These are phyloP conservation scores for Ypsolopha sequella DNA, from an alignment of 2,888 invertebrate genomes.

Conservation along the genomic window DNA sequence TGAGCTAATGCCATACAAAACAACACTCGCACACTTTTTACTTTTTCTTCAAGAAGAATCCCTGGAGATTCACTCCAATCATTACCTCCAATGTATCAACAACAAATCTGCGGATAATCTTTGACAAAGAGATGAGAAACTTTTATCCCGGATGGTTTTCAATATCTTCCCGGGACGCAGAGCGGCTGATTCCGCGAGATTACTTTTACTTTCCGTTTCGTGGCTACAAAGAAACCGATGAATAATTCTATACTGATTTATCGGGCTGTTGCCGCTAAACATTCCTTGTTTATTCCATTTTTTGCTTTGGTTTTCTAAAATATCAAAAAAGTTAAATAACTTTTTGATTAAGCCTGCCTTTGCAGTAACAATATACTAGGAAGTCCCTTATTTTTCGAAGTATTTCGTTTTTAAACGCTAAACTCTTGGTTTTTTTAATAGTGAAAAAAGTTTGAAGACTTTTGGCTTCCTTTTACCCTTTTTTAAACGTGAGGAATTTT, in stretches of 20 bases:
- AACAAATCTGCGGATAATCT: conserved; percentile 26
- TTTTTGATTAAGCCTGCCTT: no score
- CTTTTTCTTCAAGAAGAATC: not conserved
- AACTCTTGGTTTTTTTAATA: no score
- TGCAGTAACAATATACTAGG: no score
- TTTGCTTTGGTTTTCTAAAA: not conserved
- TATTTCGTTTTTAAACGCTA: no score
- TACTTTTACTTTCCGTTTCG: conserved; percentile 24
- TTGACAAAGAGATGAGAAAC: conserved; percentile 33
- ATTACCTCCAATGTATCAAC: not conserved
- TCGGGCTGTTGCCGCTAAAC: not conserved
- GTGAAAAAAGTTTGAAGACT: no score
- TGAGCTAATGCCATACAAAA: no score
- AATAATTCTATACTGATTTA: not conserved
- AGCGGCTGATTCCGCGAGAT: conserved; percentile 38
- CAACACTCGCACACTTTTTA: no score
- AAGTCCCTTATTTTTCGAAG: no score
- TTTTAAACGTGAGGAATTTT: no score
- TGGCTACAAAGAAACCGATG: not conserved
- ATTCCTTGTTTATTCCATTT: not conserved
- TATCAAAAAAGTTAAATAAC: no score
- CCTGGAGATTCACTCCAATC: not conserved
- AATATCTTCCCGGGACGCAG: conserved; percentile 46
- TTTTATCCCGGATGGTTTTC: conserved; percentile 41
- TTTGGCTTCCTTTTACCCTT: no score